A percentile compares a stretch with the other conserved stretches of the same genome.
These are phyloP conservation scores for Calycopis cecrops DNA, from an alignment of 1,140 invertebrate species.

Conservation along the genomic window DNA sequence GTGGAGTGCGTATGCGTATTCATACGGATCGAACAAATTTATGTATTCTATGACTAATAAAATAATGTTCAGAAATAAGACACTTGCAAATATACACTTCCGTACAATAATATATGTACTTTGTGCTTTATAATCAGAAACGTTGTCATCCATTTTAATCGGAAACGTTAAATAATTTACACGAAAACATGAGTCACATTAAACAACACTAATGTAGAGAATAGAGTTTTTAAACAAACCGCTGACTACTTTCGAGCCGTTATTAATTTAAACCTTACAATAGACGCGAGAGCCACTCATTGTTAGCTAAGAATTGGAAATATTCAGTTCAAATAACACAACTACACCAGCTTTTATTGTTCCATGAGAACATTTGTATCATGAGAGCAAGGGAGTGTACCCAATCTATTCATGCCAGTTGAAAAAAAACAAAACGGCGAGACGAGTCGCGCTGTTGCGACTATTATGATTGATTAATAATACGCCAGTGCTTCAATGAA, in stretches of 20 bases:
- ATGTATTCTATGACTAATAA: no score
- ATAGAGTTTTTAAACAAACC: constrained; percentile 8
- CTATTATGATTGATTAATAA: constrained; percentile 1
- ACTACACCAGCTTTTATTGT: constrained; percentile 27
- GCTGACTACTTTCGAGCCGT: constrained; percentile 11
- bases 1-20: no score
- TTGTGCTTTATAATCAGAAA: no score
- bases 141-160: no score
- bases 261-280: constrained; percentile 21
- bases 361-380: constrained; percentile 28
- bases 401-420: constrained; percentile 22
- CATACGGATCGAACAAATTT: no score
- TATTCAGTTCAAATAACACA: constrained; percentile 24
- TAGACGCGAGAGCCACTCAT: constrained; percentile 36
- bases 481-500: constrained; percentile 6
- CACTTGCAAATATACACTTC: no score
- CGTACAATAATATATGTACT: no score
- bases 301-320: constrained; percentile 21
- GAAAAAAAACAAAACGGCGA: constrained; percentile 19
- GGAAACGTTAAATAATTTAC: no score
- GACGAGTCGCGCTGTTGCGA: constrained; percentile 5
- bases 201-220: constrained; percentile 10
- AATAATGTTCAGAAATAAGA: no score
- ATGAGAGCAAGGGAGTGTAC: constrained; percentile 28
- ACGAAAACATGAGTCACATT: neutral